A percentile compares a stretch with the other conserved stretches of the same genome.
Conservation (phyloP, 2,888 invertebrate genomes). For the Reticulitermes lucifugus region DNA sequence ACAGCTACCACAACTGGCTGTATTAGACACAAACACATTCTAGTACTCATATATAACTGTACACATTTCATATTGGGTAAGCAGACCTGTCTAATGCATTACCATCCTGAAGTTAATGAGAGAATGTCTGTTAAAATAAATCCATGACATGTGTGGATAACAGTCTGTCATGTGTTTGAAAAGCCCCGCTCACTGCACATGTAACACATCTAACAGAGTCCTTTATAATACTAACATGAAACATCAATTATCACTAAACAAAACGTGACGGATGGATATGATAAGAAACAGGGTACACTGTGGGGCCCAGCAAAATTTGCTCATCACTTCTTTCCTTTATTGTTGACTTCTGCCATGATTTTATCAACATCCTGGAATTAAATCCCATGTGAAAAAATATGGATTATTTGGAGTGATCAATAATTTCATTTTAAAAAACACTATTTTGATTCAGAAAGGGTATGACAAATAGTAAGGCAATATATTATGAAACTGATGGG, state of each 20-base stretch:
- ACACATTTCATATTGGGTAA: conserved; percentile 12
- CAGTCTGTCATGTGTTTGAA: background rate
- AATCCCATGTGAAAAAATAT: conserved; percentile 49
- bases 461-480: background rate
- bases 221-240: conserved; percentile 11
- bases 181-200: conserved; percentile 13
- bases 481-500: background rate
- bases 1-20: background rate
- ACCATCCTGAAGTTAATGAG: background rate
- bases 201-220: conserved; percentile 1
- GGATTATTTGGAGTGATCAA: conserved; percentile 42
- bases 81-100: conserved; percentile 10
- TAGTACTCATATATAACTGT: no score
- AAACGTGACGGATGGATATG: conserved; percentile 45
- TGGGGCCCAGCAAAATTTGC: conserved; percentile 47
- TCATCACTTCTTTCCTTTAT: conserved; percentile 51
- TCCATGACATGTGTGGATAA: background rate
- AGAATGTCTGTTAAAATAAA: conserved; percentile 11
- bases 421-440: conserved; percentile 28
- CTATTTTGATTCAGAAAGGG: conserved; percentile 33
- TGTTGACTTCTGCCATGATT: conserved; percentile 62
- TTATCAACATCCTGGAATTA: conserved; percentile 66
- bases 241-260: conserved; percentile 43
- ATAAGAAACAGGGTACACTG: conserved; percentile 46
- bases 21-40: no score